These are phyloP conservation scores for Tetranychus piercei DNA, from an alignment of 2,888 invertebrate species.

Conservation along the genomic window DNA sequence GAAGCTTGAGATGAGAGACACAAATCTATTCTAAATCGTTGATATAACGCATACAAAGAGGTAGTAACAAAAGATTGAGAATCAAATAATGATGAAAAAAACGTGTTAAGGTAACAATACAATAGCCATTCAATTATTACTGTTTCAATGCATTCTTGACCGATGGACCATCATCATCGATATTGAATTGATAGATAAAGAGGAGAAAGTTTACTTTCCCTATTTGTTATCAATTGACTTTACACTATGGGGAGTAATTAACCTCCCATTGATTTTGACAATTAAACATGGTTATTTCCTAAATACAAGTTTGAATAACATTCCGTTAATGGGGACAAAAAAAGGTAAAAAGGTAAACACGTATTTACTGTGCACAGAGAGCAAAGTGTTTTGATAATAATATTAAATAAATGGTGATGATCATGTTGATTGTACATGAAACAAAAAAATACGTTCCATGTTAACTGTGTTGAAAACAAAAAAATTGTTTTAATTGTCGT, in stretches of 20 bases:
- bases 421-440: background rate
- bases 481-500: background rate
- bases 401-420: background rate
- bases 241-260: background rate
- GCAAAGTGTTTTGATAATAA: background rate
- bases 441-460: background rate
- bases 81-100: background rate
- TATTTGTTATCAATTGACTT: background rate
- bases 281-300: background rate
- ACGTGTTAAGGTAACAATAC: background rate
- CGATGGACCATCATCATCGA: background rate
- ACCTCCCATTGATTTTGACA: background rate
- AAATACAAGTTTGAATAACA: background rate
- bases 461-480: background rate
- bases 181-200: background rate
- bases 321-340: too few relatives aligned
- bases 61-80: background rate
- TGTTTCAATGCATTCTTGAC: background rate
- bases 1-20: background rate
- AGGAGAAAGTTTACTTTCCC: too few relatives aligned
- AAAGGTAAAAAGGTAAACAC: background rate
- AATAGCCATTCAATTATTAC: background rate
- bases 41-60: background rate
- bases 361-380: background rate
- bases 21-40: background rate